These are phyloP conservation scores for Dromiciops gliroides DNA, from an alignment of 2,113 vertebrate genomes.

Conservation along the genomic window DNA sequence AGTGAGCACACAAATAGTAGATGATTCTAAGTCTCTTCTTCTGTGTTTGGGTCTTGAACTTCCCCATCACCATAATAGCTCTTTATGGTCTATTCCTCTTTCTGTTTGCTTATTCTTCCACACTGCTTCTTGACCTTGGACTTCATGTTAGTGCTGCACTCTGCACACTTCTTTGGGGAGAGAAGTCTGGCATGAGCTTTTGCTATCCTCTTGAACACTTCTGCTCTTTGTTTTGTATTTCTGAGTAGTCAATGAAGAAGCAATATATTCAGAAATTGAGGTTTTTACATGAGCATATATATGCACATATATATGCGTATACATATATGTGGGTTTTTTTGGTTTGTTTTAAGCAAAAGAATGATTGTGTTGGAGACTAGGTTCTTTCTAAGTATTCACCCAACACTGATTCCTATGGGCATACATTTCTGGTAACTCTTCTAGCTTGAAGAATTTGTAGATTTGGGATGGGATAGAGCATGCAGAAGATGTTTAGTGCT, in stretches of 20 bases:
- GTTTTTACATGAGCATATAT: not conserved
- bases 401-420: not conserved
- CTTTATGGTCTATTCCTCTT: not conserved
- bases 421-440: not conserved
- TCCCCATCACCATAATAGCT: not conserved
- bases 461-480: not conserved
- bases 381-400: not conserved
- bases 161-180: not conserved
- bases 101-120: not conserved
- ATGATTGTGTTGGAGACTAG: not conserved
- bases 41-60: not conserved
- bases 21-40: not conserved
- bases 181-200: not conserved
- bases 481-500: not conserved
- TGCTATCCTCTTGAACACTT: not conserved
- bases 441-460: not conserved
- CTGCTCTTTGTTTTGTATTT: not conserved
- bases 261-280: not conserved
- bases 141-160: not conserved
- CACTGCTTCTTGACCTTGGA: not conserved
- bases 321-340: too few species aligned
- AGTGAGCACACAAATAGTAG: not conserved
- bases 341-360: not conserved
- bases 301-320: too few species aligned
- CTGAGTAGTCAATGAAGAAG: not conserved